Base-by-base conservation (phyloP, 2,888 invertebrate species). In the Lepidocyrtoides sp. region DNA sequence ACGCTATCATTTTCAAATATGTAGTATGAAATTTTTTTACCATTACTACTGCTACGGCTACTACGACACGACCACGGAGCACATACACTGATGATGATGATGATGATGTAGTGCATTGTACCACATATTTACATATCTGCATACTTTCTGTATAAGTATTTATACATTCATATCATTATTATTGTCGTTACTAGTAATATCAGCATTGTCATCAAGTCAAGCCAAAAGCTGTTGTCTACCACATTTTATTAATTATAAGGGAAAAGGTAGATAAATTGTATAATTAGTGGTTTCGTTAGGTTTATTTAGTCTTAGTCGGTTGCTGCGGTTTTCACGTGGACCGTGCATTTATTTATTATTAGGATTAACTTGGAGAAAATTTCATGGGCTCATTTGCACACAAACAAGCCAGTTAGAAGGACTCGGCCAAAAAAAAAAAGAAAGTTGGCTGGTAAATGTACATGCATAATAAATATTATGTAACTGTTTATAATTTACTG, bases 161-260 rank as follows among this genome's bases (percentile, higher is more conserved):
- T 75, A 75, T 44, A 23, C 69, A 75, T 48, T 75, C 75, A 75
- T 75, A 75, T 75, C 75, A 75, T 48, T 48, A 26, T 75, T 48
- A 12, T 48, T 75, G 26, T 10, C 44, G 0, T 75, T 69, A 17
- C 20, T 69, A 48, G 3, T 75, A 29, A 4, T 66, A 75, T 48
- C 26, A 75, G 48, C 32, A 75, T 69, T 17, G 3, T 29, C n/a
- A 66, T 32, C 63, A 29, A 57, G 20, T 29, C 20, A 51, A 79
- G 14, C 20, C 17, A 57, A 29, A 23, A 79, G 79, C 57, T 57
- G 29, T 57, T 36, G 7, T 36, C 3, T 36, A 66, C 79, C 66
- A 63, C 75, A 54, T 41, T 72, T 69, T 60, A 89, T 89, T 89
- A 89, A 89, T 89, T 89, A 83, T 83, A 83, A 26, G 75, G 57